Conservation (phyloP, 1,140 invertebrate species). For the Caerostris extrusa region DNA sequence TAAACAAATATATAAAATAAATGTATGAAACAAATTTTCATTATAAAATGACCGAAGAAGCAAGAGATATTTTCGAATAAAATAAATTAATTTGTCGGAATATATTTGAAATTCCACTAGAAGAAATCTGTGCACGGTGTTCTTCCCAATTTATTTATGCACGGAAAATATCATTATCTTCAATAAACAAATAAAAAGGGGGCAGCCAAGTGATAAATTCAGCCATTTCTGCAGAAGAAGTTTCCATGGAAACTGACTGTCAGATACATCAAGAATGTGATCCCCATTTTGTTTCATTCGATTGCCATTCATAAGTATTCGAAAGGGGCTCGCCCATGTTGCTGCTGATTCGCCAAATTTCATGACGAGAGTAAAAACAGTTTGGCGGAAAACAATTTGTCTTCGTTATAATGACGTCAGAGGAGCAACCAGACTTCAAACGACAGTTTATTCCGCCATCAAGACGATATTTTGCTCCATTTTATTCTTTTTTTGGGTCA, state of each 20-base stretch:
- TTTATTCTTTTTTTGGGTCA: background rate
- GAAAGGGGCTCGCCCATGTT: background rate
- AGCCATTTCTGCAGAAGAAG: background rate
- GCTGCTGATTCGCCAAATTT: background rate
- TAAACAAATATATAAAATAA: no score
- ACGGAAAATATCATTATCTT: background rate
- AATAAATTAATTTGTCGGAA: no score
- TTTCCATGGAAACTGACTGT: background rate
- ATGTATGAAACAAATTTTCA: no score
- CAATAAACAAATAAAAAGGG: background rate
- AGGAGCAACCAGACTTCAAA: constrained; percentile 38
- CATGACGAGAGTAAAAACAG: constrained; percentile 33
- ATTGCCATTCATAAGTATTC: background rate
- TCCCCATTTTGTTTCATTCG: constrained; percentile 5
- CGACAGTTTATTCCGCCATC: constrained; percentile 40
- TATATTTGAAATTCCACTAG: no score
- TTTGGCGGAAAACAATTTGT: constrained; percentile 61
- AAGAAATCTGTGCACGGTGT: no score
- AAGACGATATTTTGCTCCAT: constrained; percentile 6
- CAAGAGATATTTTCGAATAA: no score
- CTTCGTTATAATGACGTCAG: constrained; percentile 57
- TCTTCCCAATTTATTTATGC: background rate
- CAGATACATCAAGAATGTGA: background rate
- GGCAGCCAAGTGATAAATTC: background rate
- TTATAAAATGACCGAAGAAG: no score